These are phyloP conservation scores for Ooceraea biroi DNA, from an alignment of 1,140 invertebrate genomes.

Conservation along the genomic window DNA sequence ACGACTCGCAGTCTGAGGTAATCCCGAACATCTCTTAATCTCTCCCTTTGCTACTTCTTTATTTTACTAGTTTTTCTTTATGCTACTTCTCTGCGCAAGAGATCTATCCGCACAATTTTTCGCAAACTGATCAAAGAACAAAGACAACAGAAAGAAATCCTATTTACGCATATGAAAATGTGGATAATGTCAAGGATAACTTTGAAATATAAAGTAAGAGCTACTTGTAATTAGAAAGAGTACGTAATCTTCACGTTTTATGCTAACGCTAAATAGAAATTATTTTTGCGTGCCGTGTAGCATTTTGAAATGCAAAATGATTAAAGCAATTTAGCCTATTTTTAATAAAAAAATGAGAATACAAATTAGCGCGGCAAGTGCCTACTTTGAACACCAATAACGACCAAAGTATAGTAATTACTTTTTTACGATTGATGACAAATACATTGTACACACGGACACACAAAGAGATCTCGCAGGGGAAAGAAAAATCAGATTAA, in stretches of 20 bases:
- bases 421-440: too few relatives aligned
- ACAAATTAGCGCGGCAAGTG: too few relatives aligned
- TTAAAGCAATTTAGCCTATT: background rate
- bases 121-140: too few relatives aligned
- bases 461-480: background rate
- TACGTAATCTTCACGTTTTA: background rate
- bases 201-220: background rate
- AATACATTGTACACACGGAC: too few relatives aligned
- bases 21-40: constrained; percentile 55
- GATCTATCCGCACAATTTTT: background rate
- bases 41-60: background rate
- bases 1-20: constrained; percentile 37
- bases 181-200: background rate
- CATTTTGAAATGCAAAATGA: background rate
- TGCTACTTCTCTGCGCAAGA: background rate
- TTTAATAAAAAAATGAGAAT: too few relatives aligned
- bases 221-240: background rate
- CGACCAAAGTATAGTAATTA: too few relatives aligned
- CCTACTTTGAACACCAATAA: too few relatives aligned
- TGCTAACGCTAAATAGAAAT: background rate
- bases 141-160: too few relatives aligned
- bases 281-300: background rate
- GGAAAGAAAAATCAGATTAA: background rate
- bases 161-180: too few relatives aligned
- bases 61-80: too few relatives aligned